phyloP scores from a whole-genome alignment of 2,797 vertebrate species.

The Poeciliopsis gracilis region DNA sequence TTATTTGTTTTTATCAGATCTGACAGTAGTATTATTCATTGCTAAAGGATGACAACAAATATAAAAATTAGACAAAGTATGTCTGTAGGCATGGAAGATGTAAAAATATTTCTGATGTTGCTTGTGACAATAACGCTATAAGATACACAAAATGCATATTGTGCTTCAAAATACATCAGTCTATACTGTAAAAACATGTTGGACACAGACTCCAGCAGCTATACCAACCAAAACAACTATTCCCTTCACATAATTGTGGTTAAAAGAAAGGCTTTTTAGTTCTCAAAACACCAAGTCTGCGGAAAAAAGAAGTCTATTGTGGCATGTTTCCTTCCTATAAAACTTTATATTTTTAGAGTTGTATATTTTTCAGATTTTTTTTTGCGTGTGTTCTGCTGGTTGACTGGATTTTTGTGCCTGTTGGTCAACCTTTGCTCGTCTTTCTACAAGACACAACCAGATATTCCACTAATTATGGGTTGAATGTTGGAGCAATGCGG shows the following conservation, averaged over 20 bases:
- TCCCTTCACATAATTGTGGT: constrained; percentile 63
- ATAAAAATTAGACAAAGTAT: neutral
- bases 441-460: constrained; percentile 54
- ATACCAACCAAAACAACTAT: constrained; percentile 26
- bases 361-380: constrained; percentile 52
- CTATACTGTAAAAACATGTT: neutral
- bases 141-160: neutral
- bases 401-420: constrained; percentile 30
- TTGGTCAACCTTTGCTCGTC: constrained; percentile 54
- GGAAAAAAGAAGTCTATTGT: constrained; percentile 43
- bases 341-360: constrained; percentile 63
- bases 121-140: neutral
- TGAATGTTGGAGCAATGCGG: constrained; percentile 61
- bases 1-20: neutral
- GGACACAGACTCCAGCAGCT: constrained; percentile 12
- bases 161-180: neutral
- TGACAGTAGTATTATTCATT: neutral
- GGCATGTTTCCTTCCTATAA: constrained; percentile 51
- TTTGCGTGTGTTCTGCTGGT: constrained; percentile 28
- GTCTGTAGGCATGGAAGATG: neutral
- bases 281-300: constrained; percentile 38
- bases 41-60: neutral
- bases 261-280: constrained; percentile 41
- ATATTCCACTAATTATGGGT: constrained; percentile 76
- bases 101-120: neutral